These are phyloP conservation scores for Rotaria magnacalcarata DNA, from an alignment of 2,888 invertebrate genomes.

Conservation along the genomic window DNA sequence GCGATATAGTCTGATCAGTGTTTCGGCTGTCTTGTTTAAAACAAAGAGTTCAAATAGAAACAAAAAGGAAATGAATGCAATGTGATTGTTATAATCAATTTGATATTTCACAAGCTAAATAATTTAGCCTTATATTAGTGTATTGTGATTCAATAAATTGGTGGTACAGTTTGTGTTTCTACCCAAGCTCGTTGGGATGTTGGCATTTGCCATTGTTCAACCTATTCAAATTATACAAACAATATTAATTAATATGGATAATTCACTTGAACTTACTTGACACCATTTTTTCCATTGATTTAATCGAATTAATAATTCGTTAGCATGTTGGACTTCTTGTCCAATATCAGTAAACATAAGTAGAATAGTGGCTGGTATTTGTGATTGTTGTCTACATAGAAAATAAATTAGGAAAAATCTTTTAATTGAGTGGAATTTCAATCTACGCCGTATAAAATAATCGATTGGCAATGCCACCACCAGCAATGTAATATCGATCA, in stretches of 20 bases:
- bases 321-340: conserved; percentile 3
- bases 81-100: too few relatives aligned
- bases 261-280: not conserved
- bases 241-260: not conserved
- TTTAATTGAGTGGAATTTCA: too few relatives aligned
- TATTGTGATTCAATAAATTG: not conserved
- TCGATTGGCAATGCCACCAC: conserved; percentile 5
- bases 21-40: too few relatives aligned
- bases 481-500: conserved; percentile 6
- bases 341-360: not conserved
- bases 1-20: too few relatives aligned
- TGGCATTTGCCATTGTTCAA: not conserved
- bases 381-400: not conserved
- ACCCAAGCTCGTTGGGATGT: not conserved
- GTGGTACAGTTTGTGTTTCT: conserved; percentile 11
- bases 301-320: not conserved
- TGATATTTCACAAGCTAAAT: too few relatives aligned
- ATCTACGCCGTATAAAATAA: not conserved
- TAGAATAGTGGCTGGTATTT: not conserved
- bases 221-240: not conserved
- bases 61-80: too few relatives aligned
- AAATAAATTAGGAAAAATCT: too few relatives aligned
- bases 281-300: conserved; percentile 4
- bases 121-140: too few relatives aligned
- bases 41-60: too few relatives aligned